phyloP scores from a whole-genome alignment of 2,113 vertebrate species.

The Tychaedon coryphoeus region DNA sequence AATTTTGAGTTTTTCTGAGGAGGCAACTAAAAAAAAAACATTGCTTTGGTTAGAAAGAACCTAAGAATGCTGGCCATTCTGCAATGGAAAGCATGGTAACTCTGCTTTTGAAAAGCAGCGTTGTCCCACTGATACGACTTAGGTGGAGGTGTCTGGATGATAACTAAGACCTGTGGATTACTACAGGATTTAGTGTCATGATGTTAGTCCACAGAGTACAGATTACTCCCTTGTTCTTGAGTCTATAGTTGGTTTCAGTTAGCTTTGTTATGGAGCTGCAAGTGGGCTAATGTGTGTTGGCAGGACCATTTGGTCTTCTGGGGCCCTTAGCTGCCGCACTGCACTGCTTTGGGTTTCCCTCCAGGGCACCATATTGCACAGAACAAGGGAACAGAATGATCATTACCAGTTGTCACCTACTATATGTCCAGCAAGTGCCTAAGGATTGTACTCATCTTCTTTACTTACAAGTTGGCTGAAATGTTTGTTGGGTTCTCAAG shows the following conservation, averaged over 20 bases:
- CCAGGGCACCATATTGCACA: not conserved
- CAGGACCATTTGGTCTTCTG: not conserved
- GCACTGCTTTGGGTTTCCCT: not conserved
- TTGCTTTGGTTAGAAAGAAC: not conserved
- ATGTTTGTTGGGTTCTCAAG: not conserved
- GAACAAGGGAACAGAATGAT: not conserved
- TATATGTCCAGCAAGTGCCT: not conserved
- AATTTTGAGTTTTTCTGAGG: not conserved
- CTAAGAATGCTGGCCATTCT: not conserved
- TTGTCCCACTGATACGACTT: not conserved
- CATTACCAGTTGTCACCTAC: not conserved
- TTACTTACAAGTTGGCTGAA: not conserved
- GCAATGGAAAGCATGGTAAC: not conserved
- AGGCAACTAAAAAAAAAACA: not conserved
- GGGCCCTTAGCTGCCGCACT: not conserved
- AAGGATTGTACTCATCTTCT: not conserved
- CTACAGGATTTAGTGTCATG: not conserved
- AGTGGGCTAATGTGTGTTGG: not conserved
- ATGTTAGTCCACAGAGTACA: fast-evolving
- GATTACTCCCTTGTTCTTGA: not conserved
- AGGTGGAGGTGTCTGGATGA: not conserved
- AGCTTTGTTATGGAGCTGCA: not conserved
- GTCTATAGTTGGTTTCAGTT: not conserved
- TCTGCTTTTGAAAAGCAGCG: not conserved
- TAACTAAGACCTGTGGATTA: not conserved